phyloP scores from a whole-genome alignment of 2,113 vertebrate species.

The Anolis sagrei region DNA sequence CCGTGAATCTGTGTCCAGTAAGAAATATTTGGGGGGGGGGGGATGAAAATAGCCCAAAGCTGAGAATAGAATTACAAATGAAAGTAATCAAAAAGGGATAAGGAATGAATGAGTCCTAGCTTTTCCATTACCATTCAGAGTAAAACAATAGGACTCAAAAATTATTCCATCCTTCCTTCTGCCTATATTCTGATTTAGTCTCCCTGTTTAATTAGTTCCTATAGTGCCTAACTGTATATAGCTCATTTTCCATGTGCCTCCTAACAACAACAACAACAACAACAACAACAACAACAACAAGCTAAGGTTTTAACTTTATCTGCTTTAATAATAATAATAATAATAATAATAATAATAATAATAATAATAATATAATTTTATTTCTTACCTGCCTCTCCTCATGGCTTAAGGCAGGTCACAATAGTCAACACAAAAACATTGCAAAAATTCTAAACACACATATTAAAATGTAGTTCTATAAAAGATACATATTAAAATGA shows the following conservation, averaged over 20 bases:
- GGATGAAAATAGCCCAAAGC: not conserved
- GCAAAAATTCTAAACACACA: no score
- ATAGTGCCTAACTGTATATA: conserved; percentile 63
- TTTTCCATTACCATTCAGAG: conserved; percentile 24
- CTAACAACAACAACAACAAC: conserved; percentile 10
- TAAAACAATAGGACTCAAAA: conserved; percentile 21
- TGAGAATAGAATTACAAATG: conserved; percentile 4
- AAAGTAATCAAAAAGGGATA: not conserved
- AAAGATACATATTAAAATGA: no score
- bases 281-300: not conserved
- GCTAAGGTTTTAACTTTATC: conserved; percentile 61
- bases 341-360: no score
- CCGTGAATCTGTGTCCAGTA: not conserved
- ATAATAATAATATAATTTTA: no score
- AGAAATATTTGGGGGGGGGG: not conserved
- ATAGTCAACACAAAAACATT: no score
- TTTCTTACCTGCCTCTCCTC: no score
- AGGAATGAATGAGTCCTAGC: not conserved
- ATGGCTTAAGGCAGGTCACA: no score
- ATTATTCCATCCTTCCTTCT: conserved; percentile 5
- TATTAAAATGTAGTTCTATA: no score
- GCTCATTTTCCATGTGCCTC: conserved; percentile 48
- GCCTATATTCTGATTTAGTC: conserved; percentile 60
- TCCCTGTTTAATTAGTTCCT: conserved; percentile 69
- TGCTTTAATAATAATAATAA: conserved; percentile 38